Evolutionary conservation across 2,113 vertebrate species (phyloP).

Genomic region (Podiceps cristatus): DNA sequence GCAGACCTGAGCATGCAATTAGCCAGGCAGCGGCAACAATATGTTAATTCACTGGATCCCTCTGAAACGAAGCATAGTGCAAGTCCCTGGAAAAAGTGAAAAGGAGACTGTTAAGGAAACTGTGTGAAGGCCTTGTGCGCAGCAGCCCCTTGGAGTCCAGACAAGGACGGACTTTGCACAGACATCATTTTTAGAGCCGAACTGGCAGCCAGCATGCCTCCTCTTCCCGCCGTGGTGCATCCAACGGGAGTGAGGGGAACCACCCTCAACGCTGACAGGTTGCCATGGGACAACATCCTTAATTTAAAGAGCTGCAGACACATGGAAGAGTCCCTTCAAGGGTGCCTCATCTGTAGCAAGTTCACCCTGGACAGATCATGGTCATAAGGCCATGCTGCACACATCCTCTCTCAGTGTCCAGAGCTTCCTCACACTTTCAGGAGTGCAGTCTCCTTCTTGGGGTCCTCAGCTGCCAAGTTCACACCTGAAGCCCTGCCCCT

Average conservation of each 20-base stretch:
- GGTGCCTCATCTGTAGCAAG: neutral
- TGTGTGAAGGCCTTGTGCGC: conserved; percentile 57
- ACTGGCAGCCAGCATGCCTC: conserved; percentile 9
- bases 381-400: neutral
- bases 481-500: neutral
- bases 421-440: neutral
- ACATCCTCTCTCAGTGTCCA: accelerated
- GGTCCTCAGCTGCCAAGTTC: neutral
- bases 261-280: neutral
- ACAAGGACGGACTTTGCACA: conserved; percentile 45
- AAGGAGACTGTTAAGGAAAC: conserved; percentile 54
- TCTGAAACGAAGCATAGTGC: conserved; percentile 61
- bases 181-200: conserved; percentile 16
- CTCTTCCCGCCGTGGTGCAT: neutral
- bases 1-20: conserved; percentile 38
- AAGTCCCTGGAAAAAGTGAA: conserved; percentile 63
- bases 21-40: conserved; percentile 58
- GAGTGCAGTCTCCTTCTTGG: neutral
- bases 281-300: neutral
- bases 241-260: neutral
- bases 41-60: conserved; percentile 67
- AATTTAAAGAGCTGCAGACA: neutral
- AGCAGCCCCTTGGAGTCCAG: conserved; percentile 36
- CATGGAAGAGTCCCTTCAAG: neutral
- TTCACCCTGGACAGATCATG: neutral